phyloP scores from a whole-genome alignment of 64 coral and sea anemone species.

The Platygyra sinensis region DNA sequence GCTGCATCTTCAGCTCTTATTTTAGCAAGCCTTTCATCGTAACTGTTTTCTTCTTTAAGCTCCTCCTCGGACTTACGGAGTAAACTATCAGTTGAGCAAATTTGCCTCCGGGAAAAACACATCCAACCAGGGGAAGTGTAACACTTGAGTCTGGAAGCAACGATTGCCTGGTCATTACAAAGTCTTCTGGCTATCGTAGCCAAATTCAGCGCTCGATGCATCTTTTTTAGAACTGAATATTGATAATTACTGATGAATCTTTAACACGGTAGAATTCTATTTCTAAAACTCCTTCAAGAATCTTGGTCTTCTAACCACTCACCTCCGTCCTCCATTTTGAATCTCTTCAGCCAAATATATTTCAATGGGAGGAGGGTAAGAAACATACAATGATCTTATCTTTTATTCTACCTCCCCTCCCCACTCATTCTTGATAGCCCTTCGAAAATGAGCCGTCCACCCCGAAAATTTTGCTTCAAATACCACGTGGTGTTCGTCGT shows the following conservation, averaged over 20 bases:
- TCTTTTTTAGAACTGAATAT: not conserved
- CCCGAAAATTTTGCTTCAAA: slow-evolving; percentile 47
- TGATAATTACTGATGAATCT: not conserved
- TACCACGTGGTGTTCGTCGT: slow-evolving; percentile 69
- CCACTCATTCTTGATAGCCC: slow-evolving; percentile 3
- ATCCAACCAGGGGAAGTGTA: not conserved
- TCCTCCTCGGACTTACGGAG: not conserved
- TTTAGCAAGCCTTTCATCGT: slow-evolving; percentile 31
- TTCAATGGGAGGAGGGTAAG: not conserved
- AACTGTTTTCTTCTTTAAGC: not conserved
- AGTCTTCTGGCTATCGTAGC: not conserved
- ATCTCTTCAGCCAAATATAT: not conserved
- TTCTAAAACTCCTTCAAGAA: not conserved
- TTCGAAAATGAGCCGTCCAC: slow-evolving; percentile 33
- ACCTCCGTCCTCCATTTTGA: slow-evolving; percentile 33
- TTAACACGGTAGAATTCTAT: not conserved
- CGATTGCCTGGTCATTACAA: not conserved
- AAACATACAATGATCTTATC: too few species aligned
- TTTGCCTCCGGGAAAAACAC: slow-evolving; percentile 17
- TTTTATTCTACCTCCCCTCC: not conserved
- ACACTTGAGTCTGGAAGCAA: not conserved
- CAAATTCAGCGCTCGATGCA: not conserved
- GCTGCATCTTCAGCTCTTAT: slow-evolving; percentile 35
- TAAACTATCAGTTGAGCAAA: slow-evolving; percentile 1
- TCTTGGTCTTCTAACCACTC: too few species aligned